Base-by-base conservation (phyloP, 2,797 vertebrate species). In the Melanitta fusca region DNA sequence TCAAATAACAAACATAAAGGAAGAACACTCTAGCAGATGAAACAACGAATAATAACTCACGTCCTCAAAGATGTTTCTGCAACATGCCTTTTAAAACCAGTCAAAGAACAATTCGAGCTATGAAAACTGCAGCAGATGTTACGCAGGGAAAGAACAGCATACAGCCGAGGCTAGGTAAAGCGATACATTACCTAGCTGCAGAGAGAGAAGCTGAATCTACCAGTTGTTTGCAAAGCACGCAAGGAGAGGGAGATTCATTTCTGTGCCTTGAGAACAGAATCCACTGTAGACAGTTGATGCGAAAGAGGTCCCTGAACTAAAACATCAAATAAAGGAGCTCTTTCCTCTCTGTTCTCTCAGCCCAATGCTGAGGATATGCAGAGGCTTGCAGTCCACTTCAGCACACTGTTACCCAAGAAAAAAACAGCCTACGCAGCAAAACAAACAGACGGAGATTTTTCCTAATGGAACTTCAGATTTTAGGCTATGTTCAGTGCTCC, bases 91-190 rank as follows among this genome's bases (percentile, higher is more conserved):
- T 96, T 81, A 81, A 85, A 97, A 85, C 58, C 83, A 79, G 58
- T 32, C 80, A 82, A 81, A 66, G 89, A 94, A 83, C 56, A 91
- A 86, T 43, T 77, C 47, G 80, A 82, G 71, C 83, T 65, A 64
- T 58, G 80, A 89, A 88, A 70, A 58, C 47, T 88, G 62, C 96
- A 95, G 85, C 89, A 93, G 93, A 80, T 95, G 91, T 88, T 80
- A 57, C 6, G 20, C 70, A 81, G 89, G 82, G 60, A 73, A 72
- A 79, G 91, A 86, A 32, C 53, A 95, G 77, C 70, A 47, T 11
- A 19, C 30, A 75, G 80, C 58, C 32, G 25, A 62, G 53, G 25
- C 70, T 28, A 36, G n/a, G 80, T 80, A 89, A 96, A 79, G 61
- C 7, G 78, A 94, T 78, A 73, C 0, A 1, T 49, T 66, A 32